phyloP scores from a whole-genome alignment of 2,888 invertebrate genomes.

The Eilema depressum region DNA sequence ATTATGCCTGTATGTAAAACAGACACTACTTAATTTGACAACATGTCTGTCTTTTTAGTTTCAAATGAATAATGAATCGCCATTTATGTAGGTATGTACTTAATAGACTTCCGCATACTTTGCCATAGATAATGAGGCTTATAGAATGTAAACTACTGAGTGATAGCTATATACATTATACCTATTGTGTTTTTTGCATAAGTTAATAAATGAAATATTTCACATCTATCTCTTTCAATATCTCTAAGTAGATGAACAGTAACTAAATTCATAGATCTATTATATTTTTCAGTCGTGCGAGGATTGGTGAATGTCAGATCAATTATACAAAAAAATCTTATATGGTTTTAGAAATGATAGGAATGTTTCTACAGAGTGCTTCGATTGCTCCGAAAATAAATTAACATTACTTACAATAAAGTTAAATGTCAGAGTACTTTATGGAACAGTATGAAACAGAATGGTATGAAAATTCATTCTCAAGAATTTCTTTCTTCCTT shows the following conservation, averaged over 20 bases:
- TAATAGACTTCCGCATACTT: not conserved
- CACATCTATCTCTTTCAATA: not conserved
- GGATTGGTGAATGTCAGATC: not conserved
- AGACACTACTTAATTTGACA: not conserved
- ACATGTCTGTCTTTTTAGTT: not conserved
- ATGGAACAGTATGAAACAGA: no score
- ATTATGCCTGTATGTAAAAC: not conserved
- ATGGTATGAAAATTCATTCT: no score
- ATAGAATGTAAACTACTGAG: not conserved
- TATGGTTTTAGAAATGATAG: not conserved
- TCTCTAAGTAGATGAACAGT: not conserved
- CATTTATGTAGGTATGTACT: not conserved
- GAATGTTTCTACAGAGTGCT: no score
- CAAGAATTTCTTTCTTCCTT: no score
- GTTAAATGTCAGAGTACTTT: not conserved
- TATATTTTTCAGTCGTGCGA: not conserved
- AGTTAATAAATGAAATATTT: not conserved
- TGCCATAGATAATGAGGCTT: not conserved
- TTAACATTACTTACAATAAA: no score
- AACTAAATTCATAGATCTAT: not conserved
- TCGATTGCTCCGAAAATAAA: no score
- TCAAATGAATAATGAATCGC: conserved; percentile 2
- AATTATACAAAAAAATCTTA: not conserved
- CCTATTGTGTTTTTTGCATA: not conserved
- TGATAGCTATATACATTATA: not conserved